These are phyloP conservation scores for Zeuzera pyrina DNA, from an alignment of 2,888 invertebrate genomes.

Conservation along the genomic window DNA sequence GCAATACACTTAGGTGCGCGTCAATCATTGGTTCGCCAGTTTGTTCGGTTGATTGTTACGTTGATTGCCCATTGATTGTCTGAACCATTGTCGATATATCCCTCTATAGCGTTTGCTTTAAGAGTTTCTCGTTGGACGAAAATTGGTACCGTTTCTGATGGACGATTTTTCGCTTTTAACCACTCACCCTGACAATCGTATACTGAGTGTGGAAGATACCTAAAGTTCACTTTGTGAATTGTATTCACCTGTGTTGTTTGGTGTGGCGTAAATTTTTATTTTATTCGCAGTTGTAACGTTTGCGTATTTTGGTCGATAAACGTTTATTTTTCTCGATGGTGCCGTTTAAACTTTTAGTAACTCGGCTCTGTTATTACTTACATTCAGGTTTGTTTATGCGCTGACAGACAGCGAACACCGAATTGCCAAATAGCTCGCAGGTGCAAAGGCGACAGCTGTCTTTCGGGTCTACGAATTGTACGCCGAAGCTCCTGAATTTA, in stretches of 20 bases:
- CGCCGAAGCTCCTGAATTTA: conserved; percentile 21
- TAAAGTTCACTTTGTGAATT: too few species aligned
- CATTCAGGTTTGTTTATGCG: conserved; percentile 23
- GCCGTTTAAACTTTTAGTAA: conserved; percentile 10
- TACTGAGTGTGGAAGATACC: too few species aligned
- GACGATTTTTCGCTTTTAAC: too few species aligned
- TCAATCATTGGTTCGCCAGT: conserved; percentile 25
- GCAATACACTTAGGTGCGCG: conserved; percentile 27
- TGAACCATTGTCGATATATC: conserved; percentile 10
- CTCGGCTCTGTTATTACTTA: conserved; percentile 14
- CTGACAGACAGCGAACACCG: conserved; percentile 23
- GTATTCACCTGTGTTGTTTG: conserved; percentile 32
- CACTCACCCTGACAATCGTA: too few species aligned
- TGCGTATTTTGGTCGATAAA: conserved; percentile 24
- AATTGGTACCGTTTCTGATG: too few species aligned
- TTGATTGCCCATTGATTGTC: conserved; percentile 25
- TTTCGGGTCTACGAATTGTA: conserved; percentile 20
- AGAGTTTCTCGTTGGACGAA: too few species aligned
- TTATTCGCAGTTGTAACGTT: conserved; percentile 36
- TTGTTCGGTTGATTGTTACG: conserved; percentile 24
- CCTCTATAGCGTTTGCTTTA: conserved; percentile 23
- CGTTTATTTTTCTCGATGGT: conserved; percentile 22
- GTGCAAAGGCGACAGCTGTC: conserved; percentile 24
- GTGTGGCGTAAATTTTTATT: conserved; percentile 49
- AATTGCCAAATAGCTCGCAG: conserved; percentile 25